Evolutionary conservation across 2,797 vertebrate genomes (phyloP), one percentile per base, ranked within the genome.

Genomic region (Chiloscyllium punctatum): DNA sequence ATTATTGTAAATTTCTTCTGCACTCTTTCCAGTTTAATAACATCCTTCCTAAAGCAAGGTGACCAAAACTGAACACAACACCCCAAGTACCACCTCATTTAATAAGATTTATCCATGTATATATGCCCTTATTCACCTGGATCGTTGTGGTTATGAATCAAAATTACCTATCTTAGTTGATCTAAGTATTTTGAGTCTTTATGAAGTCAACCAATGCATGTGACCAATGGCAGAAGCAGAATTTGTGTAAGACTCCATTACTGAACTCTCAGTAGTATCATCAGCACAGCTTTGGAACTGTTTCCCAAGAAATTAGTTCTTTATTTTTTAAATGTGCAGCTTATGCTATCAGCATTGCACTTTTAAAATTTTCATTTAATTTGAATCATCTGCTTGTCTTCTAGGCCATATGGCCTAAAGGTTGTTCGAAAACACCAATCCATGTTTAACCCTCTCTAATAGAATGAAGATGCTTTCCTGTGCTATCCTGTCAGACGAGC

Each of bases 71-170:
- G 42, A 48, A 48, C 42, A 48, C 42, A 48, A 48, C 42, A 48
- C 42, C 42, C 42, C 42, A 48, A 48, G 42, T 48, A 48, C 42
- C 42, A 1, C 42, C n/a, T 92, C n/a, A 42, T 25, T 42, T 69
- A 37, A 21, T 92, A 21, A 21, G n/a, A 69, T 37, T 42, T 69
- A 42, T 92, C n/a, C 66, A 42, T 92, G n/a, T 42, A 69, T 69
- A 69, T 27, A 42, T 92, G 25, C 62, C 48, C 23, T 3, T 69
- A 92, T 11, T 92, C 66, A 69, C 18, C 90, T 42, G 57, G n/a
- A 25, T 92, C 57, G 42, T 92, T 42, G 68, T n/a, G 23, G 90
- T 92, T 66, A 92, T 69, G 90, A 37, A 92, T 92, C 66, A 92
- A 69, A 69, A 25, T 68, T 33, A 92, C 25, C 3, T 92, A 6